These are phyloP conservation scores for Drepana arcuata DNA, from an alignment of 1,140 invertebrate species.

Conservation along the genomic window DNA sequence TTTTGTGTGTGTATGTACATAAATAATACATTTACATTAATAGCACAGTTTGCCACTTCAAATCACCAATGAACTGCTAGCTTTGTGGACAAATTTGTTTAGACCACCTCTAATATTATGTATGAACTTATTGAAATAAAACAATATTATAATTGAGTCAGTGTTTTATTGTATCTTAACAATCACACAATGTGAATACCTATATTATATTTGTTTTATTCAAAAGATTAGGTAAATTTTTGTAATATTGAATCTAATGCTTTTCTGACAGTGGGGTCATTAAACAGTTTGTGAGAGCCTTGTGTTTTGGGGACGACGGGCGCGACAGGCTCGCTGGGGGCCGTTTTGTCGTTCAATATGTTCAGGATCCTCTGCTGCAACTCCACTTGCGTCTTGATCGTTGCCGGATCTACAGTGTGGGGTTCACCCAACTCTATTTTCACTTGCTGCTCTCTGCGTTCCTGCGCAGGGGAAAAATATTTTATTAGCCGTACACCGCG, in stretches of 20 bases:
- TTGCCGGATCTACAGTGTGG: conserved; percentile 44
- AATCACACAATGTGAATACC: background rate
- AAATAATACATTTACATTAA: conserved; percentile 24
- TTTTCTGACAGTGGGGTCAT: conserved; percentile 82
- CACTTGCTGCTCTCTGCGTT: conserved; percentile 80
- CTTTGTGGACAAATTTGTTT: conserved; percentile 41
- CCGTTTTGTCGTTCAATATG: conserved; percentile 78
- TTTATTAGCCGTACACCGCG: too few relatives aligned
- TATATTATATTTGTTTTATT: background rate
- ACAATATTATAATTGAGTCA: conserved; percentile 17
- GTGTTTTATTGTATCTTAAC: conserved; percentile 10
- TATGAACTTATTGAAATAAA: conserved; percentile 49
- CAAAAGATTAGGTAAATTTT: conserved; percentile 36
- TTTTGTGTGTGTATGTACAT: conserved; percentile 34
- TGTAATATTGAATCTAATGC: conserved; percentile 82
- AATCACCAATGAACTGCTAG: conserved; percentile 49
- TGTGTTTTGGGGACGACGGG: conserved; percentile 19
- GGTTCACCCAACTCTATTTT: conserved; percentile 78
- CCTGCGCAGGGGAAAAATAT: too few relatives aligned
- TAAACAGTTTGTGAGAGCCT: conserved; percentile 66
- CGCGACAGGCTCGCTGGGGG: conserved; percentile 10
- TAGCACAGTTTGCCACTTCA: conserved; percentile 48
- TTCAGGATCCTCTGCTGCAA: conserved; percentile 88
- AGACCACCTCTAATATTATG: conserved; percentile 49
- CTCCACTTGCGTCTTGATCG: conserved; percentile 77